Conservation (phyloP, 2,113 vertebrate genomes). For the Gasterosteus nipponicus region DNA sequence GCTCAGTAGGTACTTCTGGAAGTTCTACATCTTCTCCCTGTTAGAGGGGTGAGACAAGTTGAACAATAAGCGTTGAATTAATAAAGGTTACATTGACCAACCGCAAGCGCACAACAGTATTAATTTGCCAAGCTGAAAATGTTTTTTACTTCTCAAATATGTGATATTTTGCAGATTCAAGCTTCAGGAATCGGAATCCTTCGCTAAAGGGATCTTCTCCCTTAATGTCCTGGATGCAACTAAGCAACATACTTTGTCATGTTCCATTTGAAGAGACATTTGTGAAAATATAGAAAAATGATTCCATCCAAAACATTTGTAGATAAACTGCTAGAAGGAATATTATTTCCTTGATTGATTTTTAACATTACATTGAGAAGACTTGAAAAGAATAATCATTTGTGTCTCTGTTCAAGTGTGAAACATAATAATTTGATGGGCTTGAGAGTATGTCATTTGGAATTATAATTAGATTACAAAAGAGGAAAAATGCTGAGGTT, state of each 20-base stretch:
- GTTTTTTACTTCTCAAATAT: not conserved
- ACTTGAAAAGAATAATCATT: not conserved
- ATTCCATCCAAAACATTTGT: not conserved
- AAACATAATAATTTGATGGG: conserved; percentile 12
- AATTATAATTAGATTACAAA: conserved; percentile 47
- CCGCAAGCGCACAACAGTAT: not conserved
- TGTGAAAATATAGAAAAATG: not conserved
- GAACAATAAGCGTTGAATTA: not conserved
- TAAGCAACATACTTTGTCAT: not conserved
- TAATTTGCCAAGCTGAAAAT: not conserved
- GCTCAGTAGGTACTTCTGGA: conserved; percentile 88
- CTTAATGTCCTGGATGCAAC: not conserved
- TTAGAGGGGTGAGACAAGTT: not conserved
- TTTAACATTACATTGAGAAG: not conserved
- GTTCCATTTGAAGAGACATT: not conserved
- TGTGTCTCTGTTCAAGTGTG: conserved; percentile 28
- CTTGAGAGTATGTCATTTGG: conserved; percentile 19
- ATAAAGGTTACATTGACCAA: not conserved
- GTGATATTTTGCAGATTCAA: not conserved
- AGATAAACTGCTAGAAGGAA: not conserved
- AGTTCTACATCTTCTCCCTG: conserved; percentile 86
- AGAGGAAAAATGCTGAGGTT: conserved; percentile 21
- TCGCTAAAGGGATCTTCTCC: not conserved
- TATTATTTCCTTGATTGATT: not conserved
- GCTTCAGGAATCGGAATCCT: not conserved